Conservation (phyloP, 2,797 vertebrate genomes). For the Peromyscus melanophrys region DNA sequence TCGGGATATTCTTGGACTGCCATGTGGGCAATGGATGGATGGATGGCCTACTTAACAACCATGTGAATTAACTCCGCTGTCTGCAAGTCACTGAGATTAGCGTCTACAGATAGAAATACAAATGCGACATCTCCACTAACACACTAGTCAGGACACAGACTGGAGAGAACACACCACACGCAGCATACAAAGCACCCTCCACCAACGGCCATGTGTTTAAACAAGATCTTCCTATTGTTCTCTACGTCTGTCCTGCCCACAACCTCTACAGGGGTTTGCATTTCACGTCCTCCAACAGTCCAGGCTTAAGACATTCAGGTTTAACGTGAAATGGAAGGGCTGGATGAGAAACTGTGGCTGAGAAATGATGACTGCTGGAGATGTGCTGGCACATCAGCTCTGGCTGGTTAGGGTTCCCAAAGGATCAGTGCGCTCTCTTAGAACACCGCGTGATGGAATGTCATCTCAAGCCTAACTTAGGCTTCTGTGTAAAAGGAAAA, state of each 20-base stretch:
- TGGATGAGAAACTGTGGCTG: background rate
- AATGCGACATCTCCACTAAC: background rate
- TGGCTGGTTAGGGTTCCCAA: background rate
- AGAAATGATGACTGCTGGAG: background rate
- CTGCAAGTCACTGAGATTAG: background rate
- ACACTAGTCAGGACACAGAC: background rate
- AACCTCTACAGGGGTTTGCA: background rate
- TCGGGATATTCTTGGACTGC: background rate
- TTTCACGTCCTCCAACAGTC: too few species aligned
- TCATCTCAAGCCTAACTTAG: background rate
- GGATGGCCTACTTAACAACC: background rate
- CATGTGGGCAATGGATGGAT: background rate
- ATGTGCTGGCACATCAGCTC: accelerated
- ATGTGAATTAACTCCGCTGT: background rate
- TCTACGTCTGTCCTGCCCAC: background rate
- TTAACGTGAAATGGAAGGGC: background rate
- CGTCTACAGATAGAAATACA: background rate
- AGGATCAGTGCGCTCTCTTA: background rate
- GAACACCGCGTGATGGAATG: background rate
- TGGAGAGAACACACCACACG: background rate
- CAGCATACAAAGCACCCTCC: background rate
- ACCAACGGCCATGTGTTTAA: background rate
- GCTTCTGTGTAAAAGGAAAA: background rate
- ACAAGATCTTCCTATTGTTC: background rate
- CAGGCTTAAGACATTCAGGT: background rate